These are phyloP conservation scores for Physocephala rufipes DNA, from an alignment of 2,888 invertebrate species.

Conservation along the genomic window DNA sequence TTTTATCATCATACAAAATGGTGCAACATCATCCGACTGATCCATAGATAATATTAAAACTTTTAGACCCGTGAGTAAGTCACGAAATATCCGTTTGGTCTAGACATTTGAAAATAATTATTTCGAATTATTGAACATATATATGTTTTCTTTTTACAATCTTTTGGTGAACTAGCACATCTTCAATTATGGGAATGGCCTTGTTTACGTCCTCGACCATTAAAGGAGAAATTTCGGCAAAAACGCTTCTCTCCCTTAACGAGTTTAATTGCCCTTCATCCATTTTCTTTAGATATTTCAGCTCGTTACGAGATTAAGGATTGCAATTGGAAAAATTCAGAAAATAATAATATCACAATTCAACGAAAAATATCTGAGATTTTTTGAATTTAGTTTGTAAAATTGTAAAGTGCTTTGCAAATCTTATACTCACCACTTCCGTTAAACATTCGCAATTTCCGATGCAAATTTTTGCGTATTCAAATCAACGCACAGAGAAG, in stretches of 20 bases:
- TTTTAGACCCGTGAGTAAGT: conserved; percentile 34
- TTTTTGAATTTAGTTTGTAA: neutral
- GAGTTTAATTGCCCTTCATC: neutral
- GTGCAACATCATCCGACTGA: conserved; percentile 21
- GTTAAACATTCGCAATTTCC: conserved; percentile 22
- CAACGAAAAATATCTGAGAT: neutral
- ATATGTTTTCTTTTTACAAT: conserved; percentile 16
- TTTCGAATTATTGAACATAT: too few relatives aligned
- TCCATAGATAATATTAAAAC: conserved; percentile 17
- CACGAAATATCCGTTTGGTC: conserved; percentile 36
- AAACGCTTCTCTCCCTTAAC: conserved; percentile 14
- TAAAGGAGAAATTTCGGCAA: neutral
- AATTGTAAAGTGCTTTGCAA: neutral
- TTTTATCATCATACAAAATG: conserved; percentile 28
- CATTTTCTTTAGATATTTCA: neutral
- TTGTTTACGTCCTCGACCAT: conserved; percentile 11
- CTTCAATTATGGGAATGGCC: conserved; percentile 12
- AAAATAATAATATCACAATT: neutral
- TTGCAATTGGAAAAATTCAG: neutral
- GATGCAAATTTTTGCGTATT: conserved; percentile 5
- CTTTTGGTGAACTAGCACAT: neutral
- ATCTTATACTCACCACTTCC: conserved; percentile 27
- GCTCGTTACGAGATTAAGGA: neutral
- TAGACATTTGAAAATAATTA: conserved; percentile 20
- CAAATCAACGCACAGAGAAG: conserved; percentile 1